phyloP scores from a whole-genome alignment of 2,113 vertebrate species.

The Callipepla californica region DNA sequence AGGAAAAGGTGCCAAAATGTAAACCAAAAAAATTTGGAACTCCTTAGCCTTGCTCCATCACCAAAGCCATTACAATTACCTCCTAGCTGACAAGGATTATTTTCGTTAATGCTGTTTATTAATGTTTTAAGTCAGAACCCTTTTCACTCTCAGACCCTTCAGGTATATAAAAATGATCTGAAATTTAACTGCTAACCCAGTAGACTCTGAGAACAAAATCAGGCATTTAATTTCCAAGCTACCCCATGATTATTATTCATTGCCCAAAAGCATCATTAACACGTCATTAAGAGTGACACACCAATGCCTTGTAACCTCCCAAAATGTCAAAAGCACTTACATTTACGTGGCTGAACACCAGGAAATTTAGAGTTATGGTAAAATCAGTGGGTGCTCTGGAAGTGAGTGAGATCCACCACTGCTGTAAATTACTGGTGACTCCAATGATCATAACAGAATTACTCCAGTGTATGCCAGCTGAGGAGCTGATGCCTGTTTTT shows the following conservation, averaged over 20 bases:
- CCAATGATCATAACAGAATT: background rate
- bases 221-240: conserved; percentile 17
- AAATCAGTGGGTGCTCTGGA: background rate
- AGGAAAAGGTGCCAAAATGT: background rate
- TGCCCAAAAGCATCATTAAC: background rate
- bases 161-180: background rate
- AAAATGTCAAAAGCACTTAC: background rate
- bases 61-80: background rate
- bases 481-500: background rate
- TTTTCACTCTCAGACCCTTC: background rate
- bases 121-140: background rate
- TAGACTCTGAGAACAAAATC: background rate
- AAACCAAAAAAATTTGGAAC: background rate
- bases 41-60: background rate
- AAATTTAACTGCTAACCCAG: conserved; percentile 8
- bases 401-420: background rate
- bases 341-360: background rate
- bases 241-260: background rate
- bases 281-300: background rate
- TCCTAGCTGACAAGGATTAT: background rate
- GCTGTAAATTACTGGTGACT: background rate
- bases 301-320: background rate
- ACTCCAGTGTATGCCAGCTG: background rate
- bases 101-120: background rate
- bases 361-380: background rate